Evolutionary conservation across 1,140 invertebrate species (phyloP).

Genomic region (Magallana gigas): DNA sequence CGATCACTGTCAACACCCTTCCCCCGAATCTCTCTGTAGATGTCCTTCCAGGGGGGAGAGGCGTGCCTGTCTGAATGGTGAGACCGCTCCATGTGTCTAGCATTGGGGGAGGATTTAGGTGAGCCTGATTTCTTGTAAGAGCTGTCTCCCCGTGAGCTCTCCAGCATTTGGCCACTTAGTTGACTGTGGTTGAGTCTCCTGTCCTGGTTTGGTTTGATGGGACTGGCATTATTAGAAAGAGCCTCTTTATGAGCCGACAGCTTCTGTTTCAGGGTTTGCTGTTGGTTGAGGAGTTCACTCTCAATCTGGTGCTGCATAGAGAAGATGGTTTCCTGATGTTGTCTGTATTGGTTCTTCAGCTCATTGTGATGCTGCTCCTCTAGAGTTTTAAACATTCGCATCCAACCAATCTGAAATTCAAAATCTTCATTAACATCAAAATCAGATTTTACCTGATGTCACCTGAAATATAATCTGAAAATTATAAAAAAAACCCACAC

Average conservation of each 20-base stretch:
- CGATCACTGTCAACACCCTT: constrained; percentile 42
- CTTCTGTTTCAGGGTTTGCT: constrained; percentile 61
- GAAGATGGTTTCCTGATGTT: constrained; percentile 68
- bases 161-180: constrained; percentile 34
- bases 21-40: constrained; percentile 49
- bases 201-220: constrained; percentile 22
- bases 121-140: constrained; percentile 34
- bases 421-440: neutral
- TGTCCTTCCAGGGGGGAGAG: constrained; percentile 51
- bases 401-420: constrained; percentile 65
- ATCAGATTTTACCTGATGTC: neutral
- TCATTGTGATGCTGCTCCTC: constrained; percentile 68
- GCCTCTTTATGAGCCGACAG: constrained; percentile 64
- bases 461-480: neutral
- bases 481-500: constrained; percentile 3
- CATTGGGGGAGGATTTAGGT: neutral
- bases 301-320: constrained; percentile 69
- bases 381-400: constrained; percentile 69
- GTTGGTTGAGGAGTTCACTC: constrained; percentile 64
- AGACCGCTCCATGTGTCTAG: neutral
- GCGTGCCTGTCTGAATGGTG: constrained; percentile 1
- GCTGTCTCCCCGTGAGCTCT: constrained; percentile 15
- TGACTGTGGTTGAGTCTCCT: constrained; percentile 32
- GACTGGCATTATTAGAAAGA: constrained; percentile 39
- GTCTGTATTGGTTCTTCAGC: constrained; percentile 64